Conservation (phyloP, 2,113 vertebrate genomes). For the Petaurus breviceps region DNA sequence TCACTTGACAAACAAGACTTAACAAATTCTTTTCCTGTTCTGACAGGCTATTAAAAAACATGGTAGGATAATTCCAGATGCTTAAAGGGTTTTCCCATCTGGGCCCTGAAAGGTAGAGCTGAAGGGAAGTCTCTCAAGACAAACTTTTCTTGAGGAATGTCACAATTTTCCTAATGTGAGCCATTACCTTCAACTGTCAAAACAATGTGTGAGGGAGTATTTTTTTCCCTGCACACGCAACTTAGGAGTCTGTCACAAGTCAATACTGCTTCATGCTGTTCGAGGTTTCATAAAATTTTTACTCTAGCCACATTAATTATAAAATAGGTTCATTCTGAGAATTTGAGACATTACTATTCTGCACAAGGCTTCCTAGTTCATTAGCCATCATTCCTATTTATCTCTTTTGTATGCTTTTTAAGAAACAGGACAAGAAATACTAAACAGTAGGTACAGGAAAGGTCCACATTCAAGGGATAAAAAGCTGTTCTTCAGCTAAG, state of each 20-base stretch:
- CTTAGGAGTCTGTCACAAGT: neutral
- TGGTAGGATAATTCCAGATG: neutral
- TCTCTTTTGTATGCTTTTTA: too few relatives aligned
- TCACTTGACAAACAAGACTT: neutral
- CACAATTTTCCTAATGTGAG: neutral
- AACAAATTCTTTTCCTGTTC: neutral
- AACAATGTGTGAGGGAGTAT: neutral
- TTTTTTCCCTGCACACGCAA: neutral
- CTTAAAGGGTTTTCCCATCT: neutral
- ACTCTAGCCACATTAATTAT: neutral
- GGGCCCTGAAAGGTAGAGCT: neutral
- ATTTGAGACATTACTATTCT: fast-evolving
- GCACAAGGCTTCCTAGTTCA: neutral
- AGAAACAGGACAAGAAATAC: neutral
- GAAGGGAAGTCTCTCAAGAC: neutral
- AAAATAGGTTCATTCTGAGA: neutral
- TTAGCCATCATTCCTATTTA: neutral
- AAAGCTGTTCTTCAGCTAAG: neutral
- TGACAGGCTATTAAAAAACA: neutral
- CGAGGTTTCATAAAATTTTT: neutral
- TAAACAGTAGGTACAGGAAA: neutral
- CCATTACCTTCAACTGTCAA: neutral
- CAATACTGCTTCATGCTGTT: neutral
- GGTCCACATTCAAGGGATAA: neutral
- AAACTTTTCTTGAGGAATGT: neutral